phyloP scores from a whole-genome alignment of 1,140 invertebrate species.

The Megalopta genalis region DNA sequence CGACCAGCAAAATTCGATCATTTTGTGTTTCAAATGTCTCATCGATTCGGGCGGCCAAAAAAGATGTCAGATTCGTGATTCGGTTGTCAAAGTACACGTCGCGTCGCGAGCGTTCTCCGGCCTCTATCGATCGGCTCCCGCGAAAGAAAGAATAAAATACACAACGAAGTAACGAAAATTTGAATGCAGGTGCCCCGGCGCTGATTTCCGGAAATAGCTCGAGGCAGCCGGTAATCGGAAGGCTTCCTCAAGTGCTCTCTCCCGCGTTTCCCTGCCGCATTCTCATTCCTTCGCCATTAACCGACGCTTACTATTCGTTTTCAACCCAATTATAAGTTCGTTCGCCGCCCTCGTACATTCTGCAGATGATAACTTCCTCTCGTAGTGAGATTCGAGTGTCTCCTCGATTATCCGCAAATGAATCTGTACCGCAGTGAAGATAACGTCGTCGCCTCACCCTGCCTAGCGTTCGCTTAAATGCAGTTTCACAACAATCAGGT shows the following conservation, averaged over 20 bases:
- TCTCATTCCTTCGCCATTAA: constrained; percentile 30
- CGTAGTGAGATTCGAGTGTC: constrained; percentile 21
- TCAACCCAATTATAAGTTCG: constrained; percentile 41
- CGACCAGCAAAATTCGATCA: too few species aligned
- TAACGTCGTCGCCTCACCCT: constrained; percentile 10
- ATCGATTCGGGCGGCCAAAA: too few species aligned
- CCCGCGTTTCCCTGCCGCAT: constrained; percentile 21
- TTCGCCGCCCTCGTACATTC: not conserved
- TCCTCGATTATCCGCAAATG: constrained; percentile 33
- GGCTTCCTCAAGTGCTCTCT: constrained; percentile 23
- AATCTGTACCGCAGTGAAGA: not conserved
- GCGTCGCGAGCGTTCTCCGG: not conserved
- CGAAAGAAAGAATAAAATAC: not conserved
- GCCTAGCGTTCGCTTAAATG: constrained; percentile 4
- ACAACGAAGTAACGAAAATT: constrained; percentile 9
- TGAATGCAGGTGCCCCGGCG: not conserved
- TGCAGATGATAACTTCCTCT: constrained; percentile 7
- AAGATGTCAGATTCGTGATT: too few species aligned
- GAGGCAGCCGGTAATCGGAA: constrained; percentile 23
- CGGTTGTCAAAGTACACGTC: not conserved
- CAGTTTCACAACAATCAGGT: too few species aligned
- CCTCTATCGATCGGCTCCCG: not conserved
- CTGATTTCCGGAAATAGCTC: constrained; percentile 33
- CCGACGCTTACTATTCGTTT: constrained; percentile 29
- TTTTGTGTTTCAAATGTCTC: too few species aligned